phyloP scores from a whole-genome alignment of 1,140 invertebrate species.

The Brachionus plicatilis region DNA sequence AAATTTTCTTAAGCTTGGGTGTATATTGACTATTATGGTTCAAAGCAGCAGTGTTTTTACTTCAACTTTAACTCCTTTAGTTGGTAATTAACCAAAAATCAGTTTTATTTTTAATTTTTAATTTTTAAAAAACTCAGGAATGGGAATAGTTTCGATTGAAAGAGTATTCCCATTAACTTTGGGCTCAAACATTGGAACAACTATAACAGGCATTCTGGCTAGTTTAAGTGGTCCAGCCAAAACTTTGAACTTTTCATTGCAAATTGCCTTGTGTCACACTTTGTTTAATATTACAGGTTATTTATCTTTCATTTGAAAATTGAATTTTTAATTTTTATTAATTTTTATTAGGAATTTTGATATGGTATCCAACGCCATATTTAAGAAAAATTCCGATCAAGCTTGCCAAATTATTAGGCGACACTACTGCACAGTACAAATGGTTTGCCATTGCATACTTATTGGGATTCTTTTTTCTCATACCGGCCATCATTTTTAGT shows the following conservation, averaged over 20 bases:
- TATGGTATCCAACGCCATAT: constrained; percentile 63
- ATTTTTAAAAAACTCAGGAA: constrained; percentile 58
- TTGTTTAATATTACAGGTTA: constrained; percentile 63
- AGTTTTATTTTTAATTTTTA: constrained; percentile 60
- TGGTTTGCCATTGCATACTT: constrained; percentile 63
- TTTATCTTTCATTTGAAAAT: neutral
- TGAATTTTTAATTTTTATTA: neutral
- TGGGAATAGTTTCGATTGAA: constrained; percentile 62
- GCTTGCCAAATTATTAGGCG: constrained; percentile 59
- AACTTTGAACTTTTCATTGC: constrained; percentile 55
- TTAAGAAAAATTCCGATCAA: constrained; percentile 59
- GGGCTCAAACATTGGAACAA: constrained; percentile 65
- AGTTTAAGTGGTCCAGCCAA: constrained; percentile 56
- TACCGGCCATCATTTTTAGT: constrained; percentile 58
- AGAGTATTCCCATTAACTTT: constrained; percentile 63
- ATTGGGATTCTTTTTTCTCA: constrained; percentile 58
- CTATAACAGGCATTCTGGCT: constrained; percentile 60
- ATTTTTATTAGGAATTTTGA: constrained; percentile 51
- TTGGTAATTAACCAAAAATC: constrained; percentile 59
- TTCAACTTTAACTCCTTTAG: constrained; percentile 63
- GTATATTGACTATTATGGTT: constrained; percentile 61
- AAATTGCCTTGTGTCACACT: constrained; percentile 63
- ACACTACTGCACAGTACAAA: constrained; percentile 59
- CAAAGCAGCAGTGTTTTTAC: constrained; percentile 66
- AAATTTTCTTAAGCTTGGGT: constrained; percentile 54